These are phyloP conservation scores for Glyphotaelius pellucidus DNA, from an alignment of 2,888 invertebrate species.

Conservation along the genomic window DNA sequence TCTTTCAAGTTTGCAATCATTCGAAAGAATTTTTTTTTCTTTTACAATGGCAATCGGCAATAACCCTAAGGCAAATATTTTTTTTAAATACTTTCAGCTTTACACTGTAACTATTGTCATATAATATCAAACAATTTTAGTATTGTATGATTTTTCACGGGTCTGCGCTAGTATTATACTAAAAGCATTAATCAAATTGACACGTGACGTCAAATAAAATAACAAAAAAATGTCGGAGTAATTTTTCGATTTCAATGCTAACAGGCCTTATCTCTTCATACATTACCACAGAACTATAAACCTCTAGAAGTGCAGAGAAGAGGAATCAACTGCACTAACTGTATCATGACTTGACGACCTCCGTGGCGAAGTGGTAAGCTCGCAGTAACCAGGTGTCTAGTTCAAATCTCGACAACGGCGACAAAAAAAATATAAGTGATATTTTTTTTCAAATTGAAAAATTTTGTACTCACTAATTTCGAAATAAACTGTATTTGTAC, in stretches of 20 bases:
- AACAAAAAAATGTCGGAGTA: background rate
- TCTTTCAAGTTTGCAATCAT: no score
- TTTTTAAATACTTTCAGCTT: no score
- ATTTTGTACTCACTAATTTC: background rate
- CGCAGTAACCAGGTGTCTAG: background rate
- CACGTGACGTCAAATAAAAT: background rate
- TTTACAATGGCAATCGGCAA: no score
- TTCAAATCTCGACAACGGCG: background rate
- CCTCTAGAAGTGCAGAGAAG: background rate
- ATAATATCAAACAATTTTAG: no score
- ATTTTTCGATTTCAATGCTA: constrained; percentile 51
- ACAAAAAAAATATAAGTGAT: background rate
- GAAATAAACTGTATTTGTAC: background rate
- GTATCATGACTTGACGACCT: background rate
- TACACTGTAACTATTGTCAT: no score
- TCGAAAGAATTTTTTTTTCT: no score
- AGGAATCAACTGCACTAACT: background rate
- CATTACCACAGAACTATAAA: background rate
- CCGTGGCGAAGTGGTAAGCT: background rate
- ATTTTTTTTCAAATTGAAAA: background rate
- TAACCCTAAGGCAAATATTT: no score
- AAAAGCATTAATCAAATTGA: background rate
- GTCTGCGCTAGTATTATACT: background rate
- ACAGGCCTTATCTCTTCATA: background rate
- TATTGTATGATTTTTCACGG: no score